A percentile compares a stretch with the other conserved stretches of the same genome.
phyloP scores from a whole-genome alignment of 2,797 vertebrate genomes.

The Ciconia nigra region DNA sequence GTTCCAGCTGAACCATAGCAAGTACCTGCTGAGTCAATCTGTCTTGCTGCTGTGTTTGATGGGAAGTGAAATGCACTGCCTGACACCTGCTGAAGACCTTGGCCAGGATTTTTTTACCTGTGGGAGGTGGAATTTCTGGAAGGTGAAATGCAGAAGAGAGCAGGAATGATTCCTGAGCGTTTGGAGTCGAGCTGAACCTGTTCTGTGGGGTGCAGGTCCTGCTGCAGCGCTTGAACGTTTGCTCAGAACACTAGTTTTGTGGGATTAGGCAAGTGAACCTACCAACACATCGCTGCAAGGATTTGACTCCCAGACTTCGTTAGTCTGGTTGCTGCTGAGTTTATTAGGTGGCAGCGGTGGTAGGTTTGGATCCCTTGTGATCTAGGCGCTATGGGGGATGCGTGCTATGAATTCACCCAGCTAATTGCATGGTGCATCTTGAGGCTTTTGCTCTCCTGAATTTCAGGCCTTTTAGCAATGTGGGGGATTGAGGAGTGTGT shows the following conservation, averaged over 20 bases:
- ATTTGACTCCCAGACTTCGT: not conserved
- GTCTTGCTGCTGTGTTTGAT: not conserved
- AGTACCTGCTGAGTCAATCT: conserved; percentile 4
- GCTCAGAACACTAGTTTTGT: not conserved
- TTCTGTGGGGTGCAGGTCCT: not conserved
- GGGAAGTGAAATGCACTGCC: not conserved
- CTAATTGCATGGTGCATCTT: not conserved
- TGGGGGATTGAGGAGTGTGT: not conserved
- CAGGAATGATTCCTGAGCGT: not conserved
- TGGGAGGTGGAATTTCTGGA: conserved; percentile 30
- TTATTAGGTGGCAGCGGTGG: not conserved
- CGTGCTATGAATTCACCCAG: not conserved
- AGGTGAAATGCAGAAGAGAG: not conserved
- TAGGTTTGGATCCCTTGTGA: not conserved
- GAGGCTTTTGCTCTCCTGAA: not conserved
- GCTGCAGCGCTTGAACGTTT: rapidly evolving
- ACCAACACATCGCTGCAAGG: not conserved
- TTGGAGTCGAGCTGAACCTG: not conserved
- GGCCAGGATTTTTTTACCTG: not conserved
- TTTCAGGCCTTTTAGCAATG: not conserved
- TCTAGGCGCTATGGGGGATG: not conserved
- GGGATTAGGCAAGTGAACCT: not conserved
- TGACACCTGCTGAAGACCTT: conserved; percentile 30
- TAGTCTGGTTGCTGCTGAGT: not conserved
- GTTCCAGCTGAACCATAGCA: not conserved